Conservation (phyloP, 53 echinoderm and acorn worm species). For the Patiria pectinifera region DNA sequence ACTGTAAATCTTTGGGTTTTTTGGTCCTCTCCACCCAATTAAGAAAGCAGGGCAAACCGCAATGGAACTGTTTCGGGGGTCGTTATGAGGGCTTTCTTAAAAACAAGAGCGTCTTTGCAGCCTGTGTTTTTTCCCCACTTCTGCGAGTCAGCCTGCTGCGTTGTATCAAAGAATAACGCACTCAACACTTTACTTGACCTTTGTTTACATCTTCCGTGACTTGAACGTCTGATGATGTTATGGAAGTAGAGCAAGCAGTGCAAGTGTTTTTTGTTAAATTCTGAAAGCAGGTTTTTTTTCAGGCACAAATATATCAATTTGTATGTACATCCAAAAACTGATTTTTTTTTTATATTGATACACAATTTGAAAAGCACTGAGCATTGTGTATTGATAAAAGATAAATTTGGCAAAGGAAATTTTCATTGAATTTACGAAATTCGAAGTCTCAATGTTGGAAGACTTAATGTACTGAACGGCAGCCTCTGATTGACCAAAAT, state of each 20-base stretch:
- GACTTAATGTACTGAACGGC: not conserved
- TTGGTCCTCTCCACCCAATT: not conserved
- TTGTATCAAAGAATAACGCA: slow-evolving; percentile 29
- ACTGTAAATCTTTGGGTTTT: not conserved
- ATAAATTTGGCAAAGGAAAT: not conserved
- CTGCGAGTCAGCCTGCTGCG: not conserved
- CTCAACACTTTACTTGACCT: slow-evolving; percentile 32
- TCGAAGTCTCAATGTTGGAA: not conserved
- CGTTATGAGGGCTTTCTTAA: not conserved
- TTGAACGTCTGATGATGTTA: slow-evolving; percentile 6
- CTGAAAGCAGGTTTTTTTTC: too few relatives aligned
- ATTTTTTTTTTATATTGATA: too few relatives aligned
- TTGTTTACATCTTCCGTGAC: slow-evolving; percentile 29
- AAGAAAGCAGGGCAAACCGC: not conserved
- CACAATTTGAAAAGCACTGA: not conserved
- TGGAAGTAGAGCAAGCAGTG: not conserved
- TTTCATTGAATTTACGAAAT: not conserved
- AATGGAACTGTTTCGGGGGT: too few relatives aligned
- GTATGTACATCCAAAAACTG: too few relatives aligned
- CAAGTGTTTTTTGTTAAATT: too few relatives aligned
- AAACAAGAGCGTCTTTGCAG: not conserved
- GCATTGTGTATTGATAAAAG: not conserved
- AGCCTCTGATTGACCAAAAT: not conserved
- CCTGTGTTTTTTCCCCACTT: not conserved
- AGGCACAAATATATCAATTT: too few relatives aligned